Evolutionary conservation across 2,888 invertebrate species (phyloP).

Genomic region (Trichopria drosophilae): DNA sequence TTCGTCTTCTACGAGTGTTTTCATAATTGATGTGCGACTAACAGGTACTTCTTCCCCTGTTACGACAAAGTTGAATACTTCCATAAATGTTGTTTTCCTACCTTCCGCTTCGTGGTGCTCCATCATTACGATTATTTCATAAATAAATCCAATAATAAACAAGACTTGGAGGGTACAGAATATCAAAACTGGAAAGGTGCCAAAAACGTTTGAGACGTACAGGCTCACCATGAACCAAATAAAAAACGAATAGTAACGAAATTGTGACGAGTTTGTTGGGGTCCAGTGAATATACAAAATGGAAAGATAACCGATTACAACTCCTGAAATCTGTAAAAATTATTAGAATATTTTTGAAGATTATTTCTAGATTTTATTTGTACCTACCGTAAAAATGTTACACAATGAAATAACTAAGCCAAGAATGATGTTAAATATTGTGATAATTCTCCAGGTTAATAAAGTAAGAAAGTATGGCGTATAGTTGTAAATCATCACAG

Average conservation of each 20-base stretch:
- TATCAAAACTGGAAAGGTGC: conserved; percentile 75
- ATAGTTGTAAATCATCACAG: conserved; percentile 71
- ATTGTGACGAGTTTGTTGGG: conserved; percentile 67
- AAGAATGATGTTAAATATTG: conserved; percentile 60
- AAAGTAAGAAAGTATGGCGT: conserved; percentile 69
- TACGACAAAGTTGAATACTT: conserved; percentile 46
- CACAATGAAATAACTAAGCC: conserved; percentile 62
- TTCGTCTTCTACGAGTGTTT: conserved; percentile 27
- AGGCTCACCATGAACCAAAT: conserved; percentile 79
- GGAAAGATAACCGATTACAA: conserved; percentile 71
- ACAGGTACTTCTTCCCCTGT: conserved; percentile 39
- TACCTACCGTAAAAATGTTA: conserved; percentile 62
- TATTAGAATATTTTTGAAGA: conserved; percentile 2
- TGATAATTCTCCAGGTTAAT: conserved; percentile 63
- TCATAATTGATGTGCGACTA: conserved; percentile 11
- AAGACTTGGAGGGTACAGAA: conserved; percentile 71
- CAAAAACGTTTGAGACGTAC: conserved; percentile 75
- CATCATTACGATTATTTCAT: conserved; percentile 64
- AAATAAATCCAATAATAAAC: conserved; percentile 68
- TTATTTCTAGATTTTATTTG: neutral
- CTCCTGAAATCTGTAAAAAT: conserved; percentile 66
- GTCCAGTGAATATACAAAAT: conserved; percentile 77
- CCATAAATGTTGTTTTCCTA: conserved; percentile 48
- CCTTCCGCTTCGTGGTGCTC: conserved; percentile 61
- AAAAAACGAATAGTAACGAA: conserved; percentile 70